These are phyloP conservation scores for Sebastiscus tertius DNA, from an alignment of 2,797 vertebrate genomes.

Conservation along the genomic window DNA sequence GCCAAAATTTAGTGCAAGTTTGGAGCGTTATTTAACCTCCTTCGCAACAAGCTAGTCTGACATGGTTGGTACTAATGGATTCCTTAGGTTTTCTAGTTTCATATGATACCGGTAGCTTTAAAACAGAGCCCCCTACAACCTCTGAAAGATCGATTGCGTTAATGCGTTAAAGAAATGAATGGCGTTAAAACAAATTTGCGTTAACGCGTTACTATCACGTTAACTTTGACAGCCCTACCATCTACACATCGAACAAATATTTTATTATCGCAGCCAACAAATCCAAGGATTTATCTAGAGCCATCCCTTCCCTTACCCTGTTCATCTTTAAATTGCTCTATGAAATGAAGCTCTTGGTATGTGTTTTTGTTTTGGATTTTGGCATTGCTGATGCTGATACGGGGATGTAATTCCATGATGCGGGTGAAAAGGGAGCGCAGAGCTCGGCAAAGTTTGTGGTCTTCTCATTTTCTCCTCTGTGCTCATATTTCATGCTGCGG, in stretches of 20 bases:
- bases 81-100: too few relatives aligned
- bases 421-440: neutral
- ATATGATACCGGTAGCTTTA: too few relatives aligned
- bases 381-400: constrained; percentile 22
- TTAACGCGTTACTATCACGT: neutral
- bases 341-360: constrained; percentile 14
- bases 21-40: too few relatives aligned
- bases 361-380: constrained; percentile 31
- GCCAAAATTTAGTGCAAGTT: too few relatives aligned
- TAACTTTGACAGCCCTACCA: constrained; percentile 1
- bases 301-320: neutral
- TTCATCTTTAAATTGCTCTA: constrained; percentile 1
- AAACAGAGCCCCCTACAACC: too few relatives aligned
- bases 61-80: too few relatives aligned
- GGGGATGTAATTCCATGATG: constrained; percentile 42
- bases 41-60: too few relatives aligned
- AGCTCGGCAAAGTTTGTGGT: constrained; percentile 5
- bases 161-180: too few relatives aligned
- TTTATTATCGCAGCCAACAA: constrained; percentile 29
- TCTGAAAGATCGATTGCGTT: too few relatives aligned
- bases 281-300: constrained; percentile 28
- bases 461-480: constrained; percentile 32
- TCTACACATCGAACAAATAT: constrained; percentile 25
- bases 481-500: constrained; percentile 33
- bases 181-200: too few relatives aligned